phyloP scores from a whole-genome alignment of 2,797 vertebrate species.

The Nasua narica region DNA sequence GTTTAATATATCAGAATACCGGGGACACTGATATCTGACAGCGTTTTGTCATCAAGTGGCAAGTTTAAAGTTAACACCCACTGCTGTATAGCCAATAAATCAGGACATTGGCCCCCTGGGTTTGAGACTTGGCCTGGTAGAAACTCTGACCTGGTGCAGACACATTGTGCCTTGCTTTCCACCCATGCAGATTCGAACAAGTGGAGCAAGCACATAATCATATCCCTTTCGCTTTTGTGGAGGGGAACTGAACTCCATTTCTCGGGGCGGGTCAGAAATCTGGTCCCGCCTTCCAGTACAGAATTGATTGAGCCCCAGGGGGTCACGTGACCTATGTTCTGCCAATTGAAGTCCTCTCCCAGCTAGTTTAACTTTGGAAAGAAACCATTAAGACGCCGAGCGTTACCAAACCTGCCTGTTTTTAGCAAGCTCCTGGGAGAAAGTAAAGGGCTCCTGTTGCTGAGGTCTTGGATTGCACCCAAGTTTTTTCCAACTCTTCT shows the following conservation, averaged over 20 bases:
- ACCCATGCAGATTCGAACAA: neutral
- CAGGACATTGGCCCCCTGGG: neutral
- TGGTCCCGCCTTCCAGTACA: neutral
- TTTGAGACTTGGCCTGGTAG: neutral
- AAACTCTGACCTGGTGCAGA: neutral
- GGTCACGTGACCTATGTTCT: neutral
- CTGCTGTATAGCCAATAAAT: neutral
- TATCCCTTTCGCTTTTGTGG: neutral
- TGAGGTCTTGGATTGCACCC: neutral
- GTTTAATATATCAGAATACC: neutral
- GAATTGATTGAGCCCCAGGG: neutral
- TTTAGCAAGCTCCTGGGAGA: too few relatives aligned
- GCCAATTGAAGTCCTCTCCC: neutral
- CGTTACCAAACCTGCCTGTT: rapidly evolving
- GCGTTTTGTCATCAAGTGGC: neutral
- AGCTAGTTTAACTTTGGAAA: neutral
- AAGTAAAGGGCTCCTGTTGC: too few relatives aligned
- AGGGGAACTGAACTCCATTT: neutral
- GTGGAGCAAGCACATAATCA: rapidly evolving
- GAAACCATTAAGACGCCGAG: neutral
- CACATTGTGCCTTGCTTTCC: neutral
- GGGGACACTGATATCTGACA: neutral
- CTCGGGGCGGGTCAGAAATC: neutral
- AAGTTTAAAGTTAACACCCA: neutral
- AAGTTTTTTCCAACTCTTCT: neutral